Conservation (phyloP, 2,113 vertebrate species). For the Cinclus cinclus region DNA sequence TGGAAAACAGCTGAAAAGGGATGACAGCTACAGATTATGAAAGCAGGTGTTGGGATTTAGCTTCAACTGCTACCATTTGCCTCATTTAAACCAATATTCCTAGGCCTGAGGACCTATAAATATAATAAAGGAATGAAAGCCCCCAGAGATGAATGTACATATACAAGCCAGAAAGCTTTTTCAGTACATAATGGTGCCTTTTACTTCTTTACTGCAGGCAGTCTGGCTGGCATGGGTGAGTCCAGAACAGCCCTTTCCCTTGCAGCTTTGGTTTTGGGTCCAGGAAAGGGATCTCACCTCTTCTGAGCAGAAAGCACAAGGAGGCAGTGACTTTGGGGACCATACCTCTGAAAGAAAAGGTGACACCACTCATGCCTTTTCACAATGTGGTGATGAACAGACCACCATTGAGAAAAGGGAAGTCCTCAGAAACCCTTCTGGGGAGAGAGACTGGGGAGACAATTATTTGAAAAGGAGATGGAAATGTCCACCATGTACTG, state of each 20-base stretch:
- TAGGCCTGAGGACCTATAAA: not conserved
- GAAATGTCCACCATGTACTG: accelerated
- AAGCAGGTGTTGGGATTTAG: conserved; percentile 30
- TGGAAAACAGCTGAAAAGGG: conserved; percentile 30
- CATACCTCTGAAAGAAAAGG: not conserved
- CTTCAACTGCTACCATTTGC: conserved; percentile 18
- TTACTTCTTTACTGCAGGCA: not conserved
- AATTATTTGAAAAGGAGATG: not conserved
- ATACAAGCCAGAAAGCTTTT: not conserved
- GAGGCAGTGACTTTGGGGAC: not conserved
- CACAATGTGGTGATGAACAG: not conserved
- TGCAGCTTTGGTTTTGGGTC: not conserved
- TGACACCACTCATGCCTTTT: not conserved
- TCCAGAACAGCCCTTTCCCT: not conserved
- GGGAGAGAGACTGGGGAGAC: not conserved
- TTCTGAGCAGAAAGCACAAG: not conserved
- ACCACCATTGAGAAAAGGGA: not conserved
- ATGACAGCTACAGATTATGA: conserved; percentile 20
- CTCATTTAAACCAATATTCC: conserved; percentile 8
- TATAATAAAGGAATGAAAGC: not conserved
- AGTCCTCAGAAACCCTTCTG: accelerated
- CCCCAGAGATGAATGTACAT: not conserved
- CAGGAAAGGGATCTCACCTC: not conserved
- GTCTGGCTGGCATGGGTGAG: not conserved
- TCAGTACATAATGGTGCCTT: not conserved